A percentile compares a stretch with the other conserved stretches of the same genome.
These are phyloP conservation scores for Bufotes viridis DNA, from an alignment of 2,797 vertebrate genomes.

Conservation along the genomic window DNA sequence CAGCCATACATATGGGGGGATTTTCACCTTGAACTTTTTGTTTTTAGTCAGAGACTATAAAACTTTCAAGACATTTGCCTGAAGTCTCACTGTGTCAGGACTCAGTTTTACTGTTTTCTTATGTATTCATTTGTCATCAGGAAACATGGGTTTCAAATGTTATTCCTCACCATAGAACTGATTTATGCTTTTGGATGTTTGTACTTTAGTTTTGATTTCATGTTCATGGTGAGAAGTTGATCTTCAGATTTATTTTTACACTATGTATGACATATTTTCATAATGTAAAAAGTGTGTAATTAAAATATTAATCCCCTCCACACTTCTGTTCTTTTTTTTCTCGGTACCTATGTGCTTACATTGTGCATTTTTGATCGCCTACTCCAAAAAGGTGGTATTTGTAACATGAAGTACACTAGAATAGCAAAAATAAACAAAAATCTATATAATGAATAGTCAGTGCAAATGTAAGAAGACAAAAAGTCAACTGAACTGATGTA, in stretches of 20 bases:
- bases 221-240: slow-evolving; percentile 82
- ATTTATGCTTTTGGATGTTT: slow-evolving; percentile 70
- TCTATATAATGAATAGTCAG: no score
- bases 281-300: slow-evolving; percentile 85
- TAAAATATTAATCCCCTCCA: slow-evolving; percentile 76
- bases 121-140: slow-evolving; percentile 58
- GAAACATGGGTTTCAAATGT: slow-evolving; percentile 67
- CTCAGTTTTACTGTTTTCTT: slow-evolving; percentile 31
- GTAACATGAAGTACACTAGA: no score
- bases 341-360: not conserved
- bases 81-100: not conserved
- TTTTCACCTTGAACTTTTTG: slow-evolving; percentile 67
- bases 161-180: slow-evolving; percentile 70
- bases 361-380: not conserved
- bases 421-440: no score
- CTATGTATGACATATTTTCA: slow-evolving; percentile 86
- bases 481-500: no score
- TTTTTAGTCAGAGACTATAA: slow-evolving; percentile 66
- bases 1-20: slow-evolving; percentile 4
- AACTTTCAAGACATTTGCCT: slow-evolving; percentile 54
- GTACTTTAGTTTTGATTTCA: slow-evolving; percentile 72
- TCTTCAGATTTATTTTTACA: slow-evolving; percentile 86
- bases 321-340: slow-evolving; percentile 64
- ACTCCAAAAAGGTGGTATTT: no score
- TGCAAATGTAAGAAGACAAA: no score